phyloP scores from a whole-genome alignment of 2,888 invertebrate genomes.

The Nycteola revayana region DNA sequence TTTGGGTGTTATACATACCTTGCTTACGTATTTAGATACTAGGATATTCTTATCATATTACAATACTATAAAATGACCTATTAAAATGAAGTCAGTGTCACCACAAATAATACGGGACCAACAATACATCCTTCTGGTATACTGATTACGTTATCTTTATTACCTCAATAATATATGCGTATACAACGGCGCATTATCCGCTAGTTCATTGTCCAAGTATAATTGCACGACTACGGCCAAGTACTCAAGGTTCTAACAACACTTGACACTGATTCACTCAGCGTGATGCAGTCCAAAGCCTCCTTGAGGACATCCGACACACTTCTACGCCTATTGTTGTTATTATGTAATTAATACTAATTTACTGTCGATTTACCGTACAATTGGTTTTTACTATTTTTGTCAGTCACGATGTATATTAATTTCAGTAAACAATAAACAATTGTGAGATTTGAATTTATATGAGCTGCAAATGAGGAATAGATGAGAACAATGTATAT shows the following conservation, averaged over 20 bases:
- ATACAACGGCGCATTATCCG: slow-evolving; percentile 24
- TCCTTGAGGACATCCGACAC: slow-evolving; percentile 69
- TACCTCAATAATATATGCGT: slow-evolving; percentile 17
- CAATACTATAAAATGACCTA: too few species aligned
- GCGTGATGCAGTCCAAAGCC: slow-evolving; percentile 39
- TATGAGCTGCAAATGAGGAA: not conserved
- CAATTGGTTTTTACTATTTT: slow-evolving; percentile 9
- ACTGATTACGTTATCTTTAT: slow-evolving; percentile 30
- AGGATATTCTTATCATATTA: too few species aligned
- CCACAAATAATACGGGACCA: slow-evolving; percentile 13
- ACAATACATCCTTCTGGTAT: slow-evolving; percentile 25
- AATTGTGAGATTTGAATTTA: not conserved
- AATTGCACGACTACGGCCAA: slow-evolving; percentile 27
- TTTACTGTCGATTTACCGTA: slow-evolving; percentile 30
- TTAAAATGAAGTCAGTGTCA: too few species aligned
- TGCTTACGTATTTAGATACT: too few species aligned
- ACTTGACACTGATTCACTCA: slow-evolving; percentile 63
- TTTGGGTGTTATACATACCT: too few species aligned
- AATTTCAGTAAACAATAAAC: slow-evolving; percentile 6
- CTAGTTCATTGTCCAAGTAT: slow-evolving; percentile 44
- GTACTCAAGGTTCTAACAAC: slow-evolving; percentile 41
- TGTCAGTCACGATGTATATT: slow-evolving; percentile 1
- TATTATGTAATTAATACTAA: slow-evolving; percentile 35
- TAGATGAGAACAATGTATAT: not conserved
- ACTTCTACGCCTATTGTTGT: slow-evolving; percentile 40